A percentile compares a stretch with the other conserved stretches of the same genome.
Conservation (phyloP, 2,113 vertebrate species). For the Cyrtonyx montezumae region DNA sequence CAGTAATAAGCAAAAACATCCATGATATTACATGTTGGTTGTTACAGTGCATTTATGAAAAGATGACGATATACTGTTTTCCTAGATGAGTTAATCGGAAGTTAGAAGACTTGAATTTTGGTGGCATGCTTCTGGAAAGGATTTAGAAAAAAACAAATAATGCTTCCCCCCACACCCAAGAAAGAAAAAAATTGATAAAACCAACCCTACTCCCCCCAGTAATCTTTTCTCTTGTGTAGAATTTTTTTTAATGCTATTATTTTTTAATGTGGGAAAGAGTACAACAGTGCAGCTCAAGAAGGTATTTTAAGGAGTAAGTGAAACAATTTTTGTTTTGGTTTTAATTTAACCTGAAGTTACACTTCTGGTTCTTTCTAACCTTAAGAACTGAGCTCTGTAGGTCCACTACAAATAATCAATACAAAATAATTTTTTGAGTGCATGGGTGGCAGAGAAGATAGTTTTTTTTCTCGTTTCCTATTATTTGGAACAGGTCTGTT, state of each 20-base stretch:
- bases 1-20: accelerated
- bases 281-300: background rate
- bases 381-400: background rate
- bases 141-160: background rate
- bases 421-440: background rate
- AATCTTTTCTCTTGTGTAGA: background rate
- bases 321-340: background rate
- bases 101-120: background rate
- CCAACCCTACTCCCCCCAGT: background rate
- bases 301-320: background rate
- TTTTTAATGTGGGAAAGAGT: background rate
- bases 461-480: background rate
- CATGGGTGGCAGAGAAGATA: background rate
- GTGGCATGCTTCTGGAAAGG: background rate
- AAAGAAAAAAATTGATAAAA: background rate
- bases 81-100: background rate
- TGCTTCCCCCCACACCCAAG: no score
- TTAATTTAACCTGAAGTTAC: background rate
- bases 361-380: background rate
- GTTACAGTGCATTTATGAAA: background rate
- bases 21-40: background rate
- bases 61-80: background rate
- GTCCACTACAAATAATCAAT: background rate
- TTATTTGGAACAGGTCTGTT: background rate
- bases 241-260: background rate